These are phyloP conservation scores for Microhierax caerulescens DNA, from an alignment of 2,797 vertebrate species.

Conservation along the genomic window DNA sequence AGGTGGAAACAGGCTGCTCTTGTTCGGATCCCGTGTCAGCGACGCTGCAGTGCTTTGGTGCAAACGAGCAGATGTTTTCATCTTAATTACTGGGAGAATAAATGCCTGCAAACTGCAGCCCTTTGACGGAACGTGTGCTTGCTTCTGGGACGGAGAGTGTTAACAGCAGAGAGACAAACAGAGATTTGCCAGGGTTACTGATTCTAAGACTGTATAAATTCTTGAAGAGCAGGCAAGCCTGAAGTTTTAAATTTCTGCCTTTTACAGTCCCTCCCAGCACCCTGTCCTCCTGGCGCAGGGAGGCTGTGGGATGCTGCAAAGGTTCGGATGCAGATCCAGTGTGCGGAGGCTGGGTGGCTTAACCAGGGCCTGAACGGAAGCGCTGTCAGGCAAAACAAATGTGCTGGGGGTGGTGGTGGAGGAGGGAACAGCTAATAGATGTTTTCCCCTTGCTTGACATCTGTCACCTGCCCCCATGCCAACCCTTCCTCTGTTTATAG, in stretches of 20 bases:
- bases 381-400: neutral
- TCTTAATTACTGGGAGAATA: neutral
- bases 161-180: neutral
- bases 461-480: conserved; percentile 36
- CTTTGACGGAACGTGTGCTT: neutral
- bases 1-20: neutral
- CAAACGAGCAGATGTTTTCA: neutral
- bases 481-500: conserved; percentile 37
- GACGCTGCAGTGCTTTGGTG: neutral
- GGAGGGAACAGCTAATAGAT: conserved; percentile 29
- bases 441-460: conserved; percentile 47
- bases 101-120: neutral
- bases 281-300: neutral
- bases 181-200: neutral
- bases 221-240: neutral
- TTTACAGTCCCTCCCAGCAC: neutral
- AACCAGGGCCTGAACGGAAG: neutral
- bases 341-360: neutral
- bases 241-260: neutral
- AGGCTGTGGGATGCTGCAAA: neutral
- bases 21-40: neutral
- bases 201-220: neutral
- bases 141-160: neutral
- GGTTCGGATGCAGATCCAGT: neutral
- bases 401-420: neutral